These are phyloP conservation scores for Pomatorhinus ruficollis DNA, from an alignment of 2,113 vertebrate species.

Conservation along the genomic window DNA sequence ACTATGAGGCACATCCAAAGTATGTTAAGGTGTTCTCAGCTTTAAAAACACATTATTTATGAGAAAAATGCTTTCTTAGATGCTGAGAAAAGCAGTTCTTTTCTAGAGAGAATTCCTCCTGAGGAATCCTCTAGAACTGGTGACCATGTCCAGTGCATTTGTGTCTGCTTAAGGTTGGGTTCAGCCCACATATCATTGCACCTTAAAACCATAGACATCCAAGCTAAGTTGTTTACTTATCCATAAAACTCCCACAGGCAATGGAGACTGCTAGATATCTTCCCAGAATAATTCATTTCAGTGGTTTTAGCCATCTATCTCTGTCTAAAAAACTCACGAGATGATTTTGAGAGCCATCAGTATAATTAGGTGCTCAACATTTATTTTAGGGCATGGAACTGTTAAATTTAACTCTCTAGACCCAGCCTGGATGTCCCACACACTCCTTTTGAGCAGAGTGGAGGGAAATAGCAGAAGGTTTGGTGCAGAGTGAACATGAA, in stretches of 20 bases:
- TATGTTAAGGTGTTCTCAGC: background rate
- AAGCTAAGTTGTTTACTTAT: background rate
- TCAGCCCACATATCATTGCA: background rate
- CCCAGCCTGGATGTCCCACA: background rate
- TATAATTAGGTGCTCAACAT: background rate
- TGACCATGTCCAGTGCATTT: background rate
- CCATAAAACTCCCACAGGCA: background rate
- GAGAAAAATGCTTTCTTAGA: background rate
- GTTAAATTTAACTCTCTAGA: background rate
- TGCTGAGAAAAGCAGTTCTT: background rate
- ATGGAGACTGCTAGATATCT: background rate
- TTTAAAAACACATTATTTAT: background rate
- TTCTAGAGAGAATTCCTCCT: background rate
- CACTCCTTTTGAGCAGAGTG: background rate
- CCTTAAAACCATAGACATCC: background rate
- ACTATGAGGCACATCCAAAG: background rate
- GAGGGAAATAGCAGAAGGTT: background rate
- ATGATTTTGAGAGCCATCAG: background rate
- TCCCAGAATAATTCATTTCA: background rate
- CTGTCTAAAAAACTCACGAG: background rate
- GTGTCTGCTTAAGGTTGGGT: fast-evolving
- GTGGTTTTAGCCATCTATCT: background rate
- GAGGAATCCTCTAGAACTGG: background rate
- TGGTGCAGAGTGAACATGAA: background rate
- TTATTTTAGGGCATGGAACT: background rate